Evolutionary conservation across 2,888 invertebrate species (phyloP).

Genomic region (Arrhopalites spinosus): DNA sequence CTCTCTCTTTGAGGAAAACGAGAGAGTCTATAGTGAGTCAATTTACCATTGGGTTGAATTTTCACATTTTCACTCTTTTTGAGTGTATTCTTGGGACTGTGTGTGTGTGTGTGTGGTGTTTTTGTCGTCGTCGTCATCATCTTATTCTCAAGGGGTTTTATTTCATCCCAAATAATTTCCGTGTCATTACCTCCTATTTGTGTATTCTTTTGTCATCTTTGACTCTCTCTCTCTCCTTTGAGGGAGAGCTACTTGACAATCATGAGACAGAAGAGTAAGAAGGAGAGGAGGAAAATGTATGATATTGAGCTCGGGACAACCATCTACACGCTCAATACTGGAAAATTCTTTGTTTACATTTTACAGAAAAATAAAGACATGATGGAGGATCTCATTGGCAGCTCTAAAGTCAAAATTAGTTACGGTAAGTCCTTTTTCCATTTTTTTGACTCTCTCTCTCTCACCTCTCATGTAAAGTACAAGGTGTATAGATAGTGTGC

Average conservation of each 20-base stretch:
- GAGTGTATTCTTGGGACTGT: background rate
- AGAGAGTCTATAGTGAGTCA: background rate
- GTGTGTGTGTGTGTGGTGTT: too few species aligned
- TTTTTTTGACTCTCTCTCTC: too few species aligned
- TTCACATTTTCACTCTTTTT: background rate
- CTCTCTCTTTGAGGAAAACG: background rate
- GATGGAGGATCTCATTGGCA: slow-evolving; percentile 73
- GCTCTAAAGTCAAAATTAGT: slow-evolving; percentile 65
- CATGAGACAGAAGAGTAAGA: too few species aligned
- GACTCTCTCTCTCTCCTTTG: background rate
- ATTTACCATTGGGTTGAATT: background rate
- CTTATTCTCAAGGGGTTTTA: too few species aligned
- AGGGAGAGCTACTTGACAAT: background rate
- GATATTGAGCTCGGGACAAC: slow-evolving; percentile 49
- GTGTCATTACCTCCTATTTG: background rate
- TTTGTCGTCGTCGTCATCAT: too few species aligned
- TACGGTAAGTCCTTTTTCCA: background rate
- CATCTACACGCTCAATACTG: slow-evolving; percentile 36
- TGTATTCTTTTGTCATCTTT: background rate
- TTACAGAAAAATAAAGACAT: slow-evolving; percentile 78
- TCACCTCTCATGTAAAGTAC: background rate
- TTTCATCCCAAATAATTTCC: too few species aligned
- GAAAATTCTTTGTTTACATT: slow-evolving; percentile 47
- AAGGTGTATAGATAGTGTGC: background rate
- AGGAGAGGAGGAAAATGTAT: slow-evolving; percentile 30